These are phyloP conservation scores for Clarias macrocephalus DNA, from an alignment of 2,113 vertebrate species.

Conservation along the genomic window DNA sequence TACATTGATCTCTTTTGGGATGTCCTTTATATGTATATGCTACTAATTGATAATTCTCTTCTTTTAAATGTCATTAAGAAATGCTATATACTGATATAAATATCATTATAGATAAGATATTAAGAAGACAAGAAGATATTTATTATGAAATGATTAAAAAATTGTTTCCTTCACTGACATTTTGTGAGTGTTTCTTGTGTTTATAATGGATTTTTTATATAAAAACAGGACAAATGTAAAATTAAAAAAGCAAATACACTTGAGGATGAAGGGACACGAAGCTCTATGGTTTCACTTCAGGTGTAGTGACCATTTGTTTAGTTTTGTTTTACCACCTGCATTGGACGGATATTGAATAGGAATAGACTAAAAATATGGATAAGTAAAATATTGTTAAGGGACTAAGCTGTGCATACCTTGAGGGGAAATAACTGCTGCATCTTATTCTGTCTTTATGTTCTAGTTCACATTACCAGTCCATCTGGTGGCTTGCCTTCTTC, in stretches of 20 bases:
- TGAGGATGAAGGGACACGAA: neutral
- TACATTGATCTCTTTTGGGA: constrained; percentile 54
- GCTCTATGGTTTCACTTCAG: neutral
- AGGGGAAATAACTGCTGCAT: neutral
- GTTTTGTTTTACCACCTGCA: neutral
- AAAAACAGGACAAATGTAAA: neutral
- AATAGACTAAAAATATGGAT: neutral
- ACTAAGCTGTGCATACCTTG: neutral
- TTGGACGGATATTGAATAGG: neutral
- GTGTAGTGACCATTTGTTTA: neutral
- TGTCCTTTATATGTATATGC: constrained; percentile 54
- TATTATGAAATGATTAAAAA: constrained; percentile 56
- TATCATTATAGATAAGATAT: too few relatives aligned
- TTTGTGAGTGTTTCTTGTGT: neutral
- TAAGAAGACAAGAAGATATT: constrained; percentile 43
- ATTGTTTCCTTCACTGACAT: neutral
- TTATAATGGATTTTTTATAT: neutral
- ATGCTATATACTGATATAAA: constrained; percentile 25
- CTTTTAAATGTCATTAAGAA: constrained; percentile 30
- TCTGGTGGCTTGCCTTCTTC: too few relatives aligned
- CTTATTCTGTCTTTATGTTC: neutral
- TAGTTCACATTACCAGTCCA: neutral
- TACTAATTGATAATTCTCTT: constrained; percentile 37
- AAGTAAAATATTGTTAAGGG: neutral
- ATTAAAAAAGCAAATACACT: neutral